Base-by-base conservation (phyloP, 1,140 invertebrate species). In the Dermatophagoides farinae region DNA sequence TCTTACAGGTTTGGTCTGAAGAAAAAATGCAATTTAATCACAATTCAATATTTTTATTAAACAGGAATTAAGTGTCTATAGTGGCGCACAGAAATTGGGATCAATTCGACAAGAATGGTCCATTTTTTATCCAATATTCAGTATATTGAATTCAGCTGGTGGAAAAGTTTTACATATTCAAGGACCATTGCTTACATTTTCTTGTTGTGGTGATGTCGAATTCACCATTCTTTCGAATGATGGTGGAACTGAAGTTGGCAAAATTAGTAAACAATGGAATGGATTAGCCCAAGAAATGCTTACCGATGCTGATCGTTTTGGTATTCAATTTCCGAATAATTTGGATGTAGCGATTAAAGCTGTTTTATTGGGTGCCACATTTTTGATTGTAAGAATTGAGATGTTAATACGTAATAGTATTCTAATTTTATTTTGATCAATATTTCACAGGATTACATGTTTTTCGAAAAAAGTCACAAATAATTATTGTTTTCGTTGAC, bases 101-200 rank as follows among this genome's bases (percentile, higher is more conserved):
- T 79, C 76, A 6, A 77, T 93, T 9, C 78, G 82, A 62, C 86
- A 95, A 76, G 79, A 88, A 61, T 92, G 86, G 86, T 85, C 80
- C 57, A 74, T 88, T 44, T 82, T 80, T 67, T 77, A 76, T 46
- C 86, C 88, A 1, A 77, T 78, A 41, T 92, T 86, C 68, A 75
- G 76, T 16, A 78, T 95, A 49, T 80, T 84, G 64, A 82, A 92
- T 71, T 78, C 80, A 2, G 69, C 77, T 11, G 86, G 83, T 23
- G 80, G 87, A 54, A 79, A 79, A 0, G 81, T 91, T 1, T 72
- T 93, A 16, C 76, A 75, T 61, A 85, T 95, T 65, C 82, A 86
- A 70, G 89, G 88, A 6, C 88, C 89, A 0, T 71, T 86, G 44
- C 88, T 84, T 71, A 84, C 83, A 0, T 82, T 78, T 67, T 81